A percentile compares a stretch with the other conserved stretches of the same genome.
Conservation (phyloP, 1,140 invertebrate species). For the Apis mellifera region Amel_HAv3.1 CM009934.2:13128501-13129000, state of each 20-base stretch:
- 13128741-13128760: too few species aligned
- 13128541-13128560: constrained; percentile 53
- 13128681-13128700: constrained; percentile 35
- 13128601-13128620: too few species aligned
- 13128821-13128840: too few species aligned
- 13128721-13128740: constrained; percentile 63
- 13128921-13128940: background rate
- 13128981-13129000: constrained; percentile 57
- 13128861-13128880: too few species aligned
- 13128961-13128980: too few species aligned
- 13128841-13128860: too few species aligned
- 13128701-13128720: constrained; percentile 59
- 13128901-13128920: constrained; percentile 28
- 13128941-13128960: background rate
- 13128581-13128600: too few species aligned
- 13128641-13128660: constrained; percentile 67
- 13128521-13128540: constrained; percentile 52
- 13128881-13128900: too few species aligned
- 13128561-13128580: too few species aligned
- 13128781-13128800: too few species aligned
- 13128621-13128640: constrained; percentile 42
- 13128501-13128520: background rate
- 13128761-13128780: too few species aligned
- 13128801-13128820: too few species aligned
- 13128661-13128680: constrained; percentile 24